Base-by-base conservation (phyloP, 1,140 invertebrate species). In the Drosophila subpulchrella region DNA sequence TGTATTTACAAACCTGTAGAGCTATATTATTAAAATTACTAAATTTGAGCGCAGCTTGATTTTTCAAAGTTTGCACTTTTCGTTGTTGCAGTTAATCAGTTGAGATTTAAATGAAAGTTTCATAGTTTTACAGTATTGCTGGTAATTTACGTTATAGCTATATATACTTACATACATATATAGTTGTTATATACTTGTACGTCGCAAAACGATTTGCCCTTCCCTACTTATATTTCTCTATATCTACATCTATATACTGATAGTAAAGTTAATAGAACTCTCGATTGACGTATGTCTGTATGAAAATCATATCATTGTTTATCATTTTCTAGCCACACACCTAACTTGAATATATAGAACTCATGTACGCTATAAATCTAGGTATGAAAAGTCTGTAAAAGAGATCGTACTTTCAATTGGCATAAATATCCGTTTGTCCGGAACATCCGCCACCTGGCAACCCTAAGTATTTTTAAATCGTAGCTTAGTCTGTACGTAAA, bases 21-120 rank as follows among this genome's bases (percentile, higher is more conserved):
- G 42, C 38, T 53, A 62, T 8, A 42, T 42, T 58, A 59, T 48
- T 38, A 0, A 15, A 54, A 60, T 42, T 50, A 58, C n/a, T 38
- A 34, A 17, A 46, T 63, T 63, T 60, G 42, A 61, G 56, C 62
- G 59, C 44, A 68, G 72, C 65, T 83, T 83, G 58, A 72, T 47
- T 73, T 76, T 59, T 27, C 54, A 24, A 66, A 70, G 47, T 78
- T 66, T 83, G 65, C 75, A 83, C 75, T 66, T 83, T 83, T 67
- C 66, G 65, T 75, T 74, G 67, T 76, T 81, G 78, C 65, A 70
- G 51, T 81, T 66, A 60, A 66, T 62, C 71, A 41, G 73, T 81
- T 83, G 55, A 62, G 48, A 60, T 78, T 74, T 42, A 42, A 60
- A 24, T 63, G 61, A 70, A 54, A 65, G 70, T 75, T 78, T 5